phyloP scores from a whole-genome alignment of 2,797 vertebrate genomes.

The Falco cherrug region DNA sequence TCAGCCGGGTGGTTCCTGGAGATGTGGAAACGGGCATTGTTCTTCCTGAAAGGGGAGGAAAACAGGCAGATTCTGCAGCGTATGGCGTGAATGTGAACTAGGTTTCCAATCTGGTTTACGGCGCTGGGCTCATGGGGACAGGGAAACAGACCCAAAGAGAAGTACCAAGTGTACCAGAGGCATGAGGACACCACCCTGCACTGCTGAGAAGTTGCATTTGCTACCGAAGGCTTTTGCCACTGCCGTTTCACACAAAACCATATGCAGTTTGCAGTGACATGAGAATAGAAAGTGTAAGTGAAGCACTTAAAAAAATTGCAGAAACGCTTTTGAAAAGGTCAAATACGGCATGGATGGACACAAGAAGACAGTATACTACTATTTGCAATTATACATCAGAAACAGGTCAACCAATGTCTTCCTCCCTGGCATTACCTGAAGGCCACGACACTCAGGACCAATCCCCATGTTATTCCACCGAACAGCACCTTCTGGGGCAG shows the following conservation, averaged over 20 bases:
- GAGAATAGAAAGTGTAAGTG: neutral
- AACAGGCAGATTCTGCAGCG: neutral
- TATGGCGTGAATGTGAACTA: neutral
- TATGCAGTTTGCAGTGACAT: neutral
- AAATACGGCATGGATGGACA: rapidly evolving
- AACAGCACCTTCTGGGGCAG: neutral
- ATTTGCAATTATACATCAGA: neutral
- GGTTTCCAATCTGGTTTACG: neutral
- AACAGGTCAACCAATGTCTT: neutral
- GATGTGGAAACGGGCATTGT: neutral
- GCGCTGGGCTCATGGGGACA: neutral
- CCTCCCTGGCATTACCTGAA: neutral
- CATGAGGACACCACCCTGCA: neutral
- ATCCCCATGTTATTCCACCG: neutral
- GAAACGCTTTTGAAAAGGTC: neutral
- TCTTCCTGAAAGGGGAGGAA: neutral
- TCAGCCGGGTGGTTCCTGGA: neutral
- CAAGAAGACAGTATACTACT: rapidly evolving
- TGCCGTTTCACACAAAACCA: neutral
- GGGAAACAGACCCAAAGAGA: neutral
- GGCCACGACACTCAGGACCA: neutral
- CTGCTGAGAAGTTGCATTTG: rapidly evolving
- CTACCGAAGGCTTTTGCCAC: neutral
- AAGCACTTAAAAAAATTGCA: rapidly evolving
- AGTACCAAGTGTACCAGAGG: neutral